These are phyloP conservation scores for Watsonalla cultraria DNA, from an alignment of 2,888 invertebrate genomes.

Conservation along the genomic window DNA sequence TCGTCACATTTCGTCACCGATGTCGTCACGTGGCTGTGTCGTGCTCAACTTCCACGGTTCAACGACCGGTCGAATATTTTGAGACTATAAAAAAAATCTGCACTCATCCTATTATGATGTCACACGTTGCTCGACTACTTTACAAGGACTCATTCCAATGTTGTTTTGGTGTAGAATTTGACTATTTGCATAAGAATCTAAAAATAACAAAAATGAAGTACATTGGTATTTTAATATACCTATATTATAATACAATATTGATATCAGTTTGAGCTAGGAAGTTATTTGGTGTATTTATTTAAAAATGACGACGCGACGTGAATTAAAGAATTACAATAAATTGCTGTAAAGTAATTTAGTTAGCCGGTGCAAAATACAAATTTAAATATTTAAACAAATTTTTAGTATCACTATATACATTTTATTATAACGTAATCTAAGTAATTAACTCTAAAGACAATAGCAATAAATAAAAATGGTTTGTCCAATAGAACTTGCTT, in stretches of 20 bases:
- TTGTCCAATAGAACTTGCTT: slow-evolving; percentile 14
- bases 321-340: no score
- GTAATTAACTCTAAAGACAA: slow-evolving; percentile 17
- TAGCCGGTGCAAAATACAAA: no score
- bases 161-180: slow-evolving; percentile 19
- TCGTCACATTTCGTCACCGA: slow-evolving; percentile 52
- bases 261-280: no score
- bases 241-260: no score
- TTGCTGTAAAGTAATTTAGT: no score
- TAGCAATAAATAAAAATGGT: slow-evolving; percentile 17
- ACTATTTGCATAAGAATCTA: slow-evolving; percentile 16
- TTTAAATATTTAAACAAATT: no score
- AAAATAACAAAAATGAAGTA: slow-evolving; percentile 5
- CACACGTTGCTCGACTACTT: slow-evolving; percentile 44
- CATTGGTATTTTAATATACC: background rate
- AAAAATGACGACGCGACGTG: no score
- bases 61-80: slow-evolving; percentile 68
- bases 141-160: slow-evolving; percentile 31
- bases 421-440: background rate
- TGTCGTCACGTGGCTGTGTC: slow-evolving; percentile 31
- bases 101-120: slow-evolving; percentile 62
- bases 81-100: slow-evolving; percentile 56
- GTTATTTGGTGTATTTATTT: no score
- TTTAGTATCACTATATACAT: no score
- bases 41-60: slow-evolving; percentile 63